phyloP scores from a whole-genome alignment of 2,113 vertebrate genomes.

The Anhinga rufa region DNA sequence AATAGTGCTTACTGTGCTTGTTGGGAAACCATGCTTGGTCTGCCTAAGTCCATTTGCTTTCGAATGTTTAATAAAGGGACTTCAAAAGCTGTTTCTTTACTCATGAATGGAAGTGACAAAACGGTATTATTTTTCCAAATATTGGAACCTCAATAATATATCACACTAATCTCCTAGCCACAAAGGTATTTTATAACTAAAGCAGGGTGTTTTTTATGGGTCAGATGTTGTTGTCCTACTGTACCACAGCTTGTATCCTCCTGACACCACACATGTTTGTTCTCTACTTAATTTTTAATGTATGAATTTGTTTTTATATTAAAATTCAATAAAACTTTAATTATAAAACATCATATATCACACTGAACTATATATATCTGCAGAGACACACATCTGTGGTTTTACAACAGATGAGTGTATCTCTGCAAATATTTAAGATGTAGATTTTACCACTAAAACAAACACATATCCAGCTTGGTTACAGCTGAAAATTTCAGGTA shows the following conservation, averaged over 20 bases:
- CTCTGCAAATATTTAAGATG: conserved; percentile 26
- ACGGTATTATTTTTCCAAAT: not conserved
- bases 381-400: conserved; percentile 56
- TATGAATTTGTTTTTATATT: conserved; percentile 71
- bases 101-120: not conserved
- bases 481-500: conserved; percentile 8
- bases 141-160: not conserved
- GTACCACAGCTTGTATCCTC: conserved; percentile 53
- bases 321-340: conserved; percentile 72
- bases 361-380: conserved; percentile 54
- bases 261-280: conserved; percentile 55
- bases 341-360: conserved; percentile 65
- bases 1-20: not conserved
- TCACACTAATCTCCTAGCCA: not conserved
- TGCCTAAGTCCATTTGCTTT: not conserved
- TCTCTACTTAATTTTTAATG: conserved; percentile 71
- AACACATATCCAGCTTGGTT: not conserved
- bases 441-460: conserved; percentile 8
- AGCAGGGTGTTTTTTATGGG: conserved; percentile 55
- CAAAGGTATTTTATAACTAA: conserved; percentile 53
- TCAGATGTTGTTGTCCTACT: conserved; percentile 67
- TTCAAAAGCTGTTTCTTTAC: not conserved
- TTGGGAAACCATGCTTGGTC: not conserved
- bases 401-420: conserved; percentile 58
- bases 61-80: not conserved